Evolutionary conservation across 2,113 vertebrate species (phyloP), one percentile per base, ranked within the genome.

Genomic region (Scartelaos histophorus): DNA sequence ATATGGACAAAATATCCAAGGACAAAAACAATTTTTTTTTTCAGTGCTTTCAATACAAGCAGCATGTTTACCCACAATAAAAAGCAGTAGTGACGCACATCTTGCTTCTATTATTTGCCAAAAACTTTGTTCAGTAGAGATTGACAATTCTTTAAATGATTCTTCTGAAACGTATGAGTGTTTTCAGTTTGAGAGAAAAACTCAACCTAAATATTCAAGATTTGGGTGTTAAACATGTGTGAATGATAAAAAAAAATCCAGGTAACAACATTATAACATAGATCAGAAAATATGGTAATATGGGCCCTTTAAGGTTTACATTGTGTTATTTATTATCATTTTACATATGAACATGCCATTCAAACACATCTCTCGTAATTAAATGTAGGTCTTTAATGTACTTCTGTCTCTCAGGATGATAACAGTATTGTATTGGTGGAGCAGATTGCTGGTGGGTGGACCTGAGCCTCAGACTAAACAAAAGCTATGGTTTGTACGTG

Each of bases 391-490:
- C 2, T 71, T 69, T 71, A 68, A 66, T 73, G 65, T 70, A 7
- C 19, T 51, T 51, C 5, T 74, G 75, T 62, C 73, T 71, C 74
- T 69, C 82, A 13, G 71, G 65, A 57, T 35, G 76, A 69, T 65
- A 22, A 62, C 7, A 0, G 38, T 57, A 71, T 75, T 80, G 72
- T 80, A 87, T 79, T 78, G 76, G 78, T 53, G 49, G 74, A 88
- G 65, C 87, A 89, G 84, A 84, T 83, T 86, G 82, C 69, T 67
- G 25, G 87, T 90, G 87, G 87, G 83, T 67, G 87, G 87, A 89
- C 72, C 85, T 80, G 0, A 73, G 70, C 76, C 66, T 60, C 79
- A 87, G 80, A 83, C 83, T 71, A 86, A 85, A 90, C 80, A 85
- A 85, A 84, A 76, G 70, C 58, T 58, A 34, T 71, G 46, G 64